Conservation (phyloP, 2,113 vertebrate genomes). For the Hystrix cristata region DNA sequence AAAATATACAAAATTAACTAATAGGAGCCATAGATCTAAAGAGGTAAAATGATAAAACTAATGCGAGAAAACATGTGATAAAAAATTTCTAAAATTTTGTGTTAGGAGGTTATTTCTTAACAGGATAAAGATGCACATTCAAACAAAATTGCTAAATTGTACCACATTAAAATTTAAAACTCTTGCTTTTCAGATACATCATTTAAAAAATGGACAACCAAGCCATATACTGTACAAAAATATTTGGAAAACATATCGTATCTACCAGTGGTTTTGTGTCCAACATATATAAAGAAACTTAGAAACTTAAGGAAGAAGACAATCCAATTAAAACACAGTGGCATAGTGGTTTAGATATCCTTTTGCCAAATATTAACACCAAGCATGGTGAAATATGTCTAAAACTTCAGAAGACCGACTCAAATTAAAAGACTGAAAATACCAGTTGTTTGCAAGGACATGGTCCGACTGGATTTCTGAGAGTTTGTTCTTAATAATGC, state of each 20-base stretch:
- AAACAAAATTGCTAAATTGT: background rate
- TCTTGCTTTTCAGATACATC: background rate
- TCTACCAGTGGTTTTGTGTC: background rate
- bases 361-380: background rate
- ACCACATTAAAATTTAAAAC: background rate
- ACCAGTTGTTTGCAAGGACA: background rate
- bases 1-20: background rate
- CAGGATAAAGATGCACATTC: background rate
- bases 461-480: background rate
- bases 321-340: background rate
- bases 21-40: background rate
- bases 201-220: background rate
- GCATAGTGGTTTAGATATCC: background rate
- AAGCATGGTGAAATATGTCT: background rate
- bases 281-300: background rate
- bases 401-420: background rate
- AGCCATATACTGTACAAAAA: background rate
- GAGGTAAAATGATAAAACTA: background rate
- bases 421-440: background rate
- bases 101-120: background rate
- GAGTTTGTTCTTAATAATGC: background rate
- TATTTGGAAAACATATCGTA: background rate
- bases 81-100: background rate
- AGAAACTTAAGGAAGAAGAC: background rate
- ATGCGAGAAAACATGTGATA: background rate